These are phyloP conservation scores for Acropora tenuis DNA, from an alignment of 64 coral and sea anemone genomes.

Conservation along the genomic window DNA sequence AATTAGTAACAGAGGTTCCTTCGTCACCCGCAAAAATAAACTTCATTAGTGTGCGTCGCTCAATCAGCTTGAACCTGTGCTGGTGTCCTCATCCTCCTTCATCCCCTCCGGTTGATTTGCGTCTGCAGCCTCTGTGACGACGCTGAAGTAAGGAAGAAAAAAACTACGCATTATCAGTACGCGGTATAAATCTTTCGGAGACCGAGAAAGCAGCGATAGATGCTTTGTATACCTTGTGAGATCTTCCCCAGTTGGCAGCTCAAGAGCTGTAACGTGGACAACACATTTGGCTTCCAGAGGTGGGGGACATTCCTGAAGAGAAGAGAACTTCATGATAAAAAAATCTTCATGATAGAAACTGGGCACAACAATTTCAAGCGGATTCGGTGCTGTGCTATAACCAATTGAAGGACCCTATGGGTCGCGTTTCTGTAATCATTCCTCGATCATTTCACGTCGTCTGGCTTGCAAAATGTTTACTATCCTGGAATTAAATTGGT, in stretches of 20 bases:
- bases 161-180: neutral
- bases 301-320: constrained; percentile 39
- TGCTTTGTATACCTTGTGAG: constrained; percentile 20
- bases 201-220: neutral
- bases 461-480: no score
- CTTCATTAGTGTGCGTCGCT: neutral
- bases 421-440: no score
- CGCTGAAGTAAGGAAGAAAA: neutral
- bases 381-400: no score
- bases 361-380: no score
- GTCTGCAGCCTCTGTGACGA: constrained; percentile 17
- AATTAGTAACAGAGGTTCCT: no score
- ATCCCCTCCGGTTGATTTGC: neutral
- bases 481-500: no score
- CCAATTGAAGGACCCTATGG: no score
- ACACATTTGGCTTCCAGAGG: constrained; percentile 66
- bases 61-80: constrained; percentile 44
- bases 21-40: no score
- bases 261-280: constrained; percentile 65
- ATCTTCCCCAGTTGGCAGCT: constrained; percentile 56
- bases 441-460: no score
- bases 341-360: neutral
- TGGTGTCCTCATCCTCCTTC: neutral
- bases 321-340: neutral
- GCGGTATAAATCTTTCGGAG: neutral